Evolutionary conservation across 1,140 invertebrate genomes (phyloP).

Genomic region (Drosophila leontia): DNA sequence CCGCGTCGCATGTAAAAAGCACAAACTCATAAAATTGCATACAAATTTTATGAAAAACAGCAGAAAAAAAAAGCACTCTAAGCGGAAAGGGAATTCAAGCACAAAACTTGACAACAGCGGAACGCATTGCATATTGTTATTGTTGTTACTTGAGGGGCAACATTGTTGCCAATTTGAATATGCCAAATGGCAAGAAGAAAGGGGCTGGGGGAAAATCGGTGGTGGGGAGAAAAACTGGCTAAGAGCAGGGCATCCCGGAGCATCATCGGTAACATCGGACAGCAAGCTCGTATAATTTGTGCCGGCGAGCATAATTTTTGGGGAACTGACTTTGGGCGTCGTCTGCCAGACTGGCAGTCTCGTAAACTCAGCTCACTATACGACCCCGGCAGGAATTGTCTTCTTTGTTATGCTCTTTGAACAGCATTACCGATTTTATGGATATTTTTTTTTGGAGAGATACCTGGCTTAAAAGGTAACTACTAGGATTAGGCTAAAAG

Average conservation of each 20-base stretch:
- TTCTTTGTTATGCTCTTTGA: slow-evolving; percentile 28
- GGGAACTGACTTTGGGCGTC: slow-evolving; percentile 1
- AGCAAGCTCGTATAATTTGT: slow-evolving; percentile 56
- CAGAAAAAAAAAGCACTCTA: slow-evolving; percentile 8
- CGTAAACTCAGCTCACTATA: slow-evolving; percentile 34
- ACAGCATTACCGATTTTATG: slow-evolving; percentile 46
- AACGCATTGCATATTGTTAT: slow-evolving; percentile 63
- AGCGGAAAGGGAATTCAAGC: slow-evolving; percentile 39
- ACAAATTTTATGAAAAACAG: slow-evolving; percentile 58
- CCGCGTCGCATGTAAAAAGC: slow-evolving; percentile 41
- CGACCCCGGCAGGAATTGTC: slow-evolving; percentile 46
- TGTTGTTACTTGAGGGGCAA: slow-evolving; percentile 44
- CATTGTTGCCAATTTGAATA: slow-evolving; percentile 58
- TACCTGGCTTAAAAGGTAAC: slow-evolving; percentile 20
- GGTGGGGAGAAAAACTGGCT: not conserved
- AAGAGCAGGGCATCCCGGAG: slow-evolving; percentile 7
- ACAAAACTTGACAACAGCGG: slow-evolving; percentile 47
- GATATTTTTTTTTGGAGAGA: not conserved
- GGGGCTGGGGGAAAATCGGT: not conserved
- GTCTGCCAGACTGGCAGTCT: slow-evolving; percentile 11
- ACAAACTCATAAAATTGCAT: slow-evolving; percentile 69
- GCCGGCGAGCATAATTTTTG: slow-evolving; percentile 52
- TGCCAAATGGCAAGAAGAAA: slow-evolving; percentile 44
- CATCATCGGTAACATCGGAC: slow-evolving; percentile 8
- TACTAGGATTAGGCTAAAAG: slow-evolving; percentile 5